phyloP scores from a whole-genome alignment of 2,113 vertebrate genomes.

The Ictalurus furcatus region DNA sequence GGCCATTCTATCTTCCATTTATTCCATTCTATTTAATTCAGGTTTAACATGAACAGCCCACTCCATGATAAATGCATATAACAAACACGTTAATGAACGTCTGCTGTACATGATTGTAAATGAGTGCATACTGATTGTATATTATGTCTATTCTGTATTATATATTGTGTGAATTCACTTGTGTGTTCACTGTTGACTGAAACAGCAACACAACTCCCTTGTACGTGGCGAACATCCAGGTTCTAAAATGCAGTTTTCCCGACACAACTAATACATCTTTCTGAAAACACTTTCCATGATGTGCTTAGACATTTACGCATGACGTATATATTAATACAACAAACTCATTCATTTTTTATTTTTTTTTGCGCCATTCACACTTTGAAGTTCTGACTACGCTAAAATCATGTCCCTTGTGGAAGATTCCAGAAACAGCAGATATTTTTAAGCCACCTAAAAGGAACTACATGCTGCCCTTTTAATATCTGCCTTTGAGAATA shows the following conservation, averaged over 20 bases:
- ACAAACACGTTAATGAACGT: background rate
- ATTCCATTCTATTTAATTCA: no score
- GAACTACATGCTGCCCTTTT: constrained; percentile 19
- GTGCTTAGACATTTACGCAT: background rate
- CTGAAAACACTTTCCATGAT: background rate
- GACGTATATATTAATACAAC: background rate
- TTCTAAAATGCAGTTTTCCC: background rate
- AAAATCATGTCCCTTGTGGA: background rate
- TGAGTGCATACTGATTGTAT: background rate
- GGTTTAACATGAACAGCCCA: background rate
- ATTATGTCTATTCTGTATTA: background rate
- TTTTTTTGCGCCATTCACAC: constrained; percentile 57
- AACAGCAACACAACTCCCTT: background rate
- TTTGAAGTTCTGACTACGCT: background rate
- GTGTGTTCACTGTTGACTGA: background rate
- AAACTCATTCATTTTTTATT: constrained; percentile 31
- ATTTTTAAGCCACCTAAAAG: constrained; percentile 54
- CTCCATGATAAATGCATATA: background rate
- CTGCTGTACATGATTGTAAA: background rate
- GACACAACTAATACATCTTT: background rate
- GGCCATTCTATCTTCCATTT: background rate
- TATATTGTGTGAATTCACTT: background rate
- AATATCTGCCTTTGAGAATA: background rate
- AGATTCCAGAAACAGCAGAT: background rate
- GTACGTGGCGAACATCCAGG: background rate